These are phyloP conservation scores for Propsilocerus akamusi DNA, from an alignment of 1,140 invertebrate genomes.

Conservation along the genomic window DNA sequence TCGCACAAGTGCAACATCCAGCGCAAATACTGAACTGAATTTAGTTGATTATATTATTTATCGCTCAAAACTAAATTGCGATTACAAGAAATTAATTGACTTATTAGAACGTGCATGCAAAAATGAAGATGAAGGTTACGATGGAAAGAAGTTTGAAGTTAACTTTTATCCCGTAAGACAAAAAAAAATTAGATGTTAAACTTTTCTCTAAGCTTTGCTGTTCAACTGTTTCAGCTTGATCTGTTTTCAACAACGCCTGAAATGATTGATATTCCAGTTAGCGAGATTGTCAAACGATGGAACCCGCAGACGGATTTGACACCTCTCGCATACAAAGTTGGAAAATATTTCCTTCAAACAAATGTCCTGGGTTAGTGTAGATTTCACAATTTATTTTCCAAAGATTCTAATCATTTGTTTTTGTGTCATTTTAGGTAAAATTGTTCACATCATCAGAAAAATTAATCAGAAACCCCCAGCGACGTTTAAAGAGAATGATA, in stretches of 20 bases:
- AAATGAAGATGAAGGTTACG: background rate
- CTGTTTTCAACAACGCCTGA: background rate
- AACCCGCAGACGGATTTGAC: background rate
- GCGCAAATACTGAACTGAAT: background rate
- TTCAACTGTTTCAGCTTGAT: background rate
- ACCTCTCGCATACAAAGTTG: background rate
- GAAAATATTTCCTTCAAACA: background rate
- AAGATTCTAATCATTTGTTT: background rate
- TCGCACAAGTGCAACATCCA: no score
- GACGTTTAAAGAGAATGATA: background rate
- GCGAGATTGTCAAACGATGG: background rate
- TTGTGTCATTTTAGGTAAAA: background rate
- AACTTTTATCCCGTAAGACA: conserved; percentile 1
- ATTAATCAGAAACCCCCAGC: background rate
- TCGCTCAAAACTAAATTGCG: background rate
- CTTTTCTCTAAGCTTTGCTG: background rate
- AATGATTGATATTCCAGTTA: background rate
- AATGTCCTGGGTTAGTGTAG: background rate
- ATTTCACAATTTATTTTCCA: background rate
- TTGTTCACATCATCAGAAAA: background rate
- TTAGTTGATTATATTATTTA: background rate
- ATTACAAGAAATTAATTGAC: background rate
- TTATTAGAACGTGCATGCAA: background rate
- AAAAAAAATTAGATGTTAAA: no score
- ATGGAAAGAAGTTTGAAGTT: background rate